Evolutionary conservation across 2,797 vertebrate species (phyloP), one percentile per base, ranked within the genome.

Genomic region (Lerista edwardsae): DNA sequence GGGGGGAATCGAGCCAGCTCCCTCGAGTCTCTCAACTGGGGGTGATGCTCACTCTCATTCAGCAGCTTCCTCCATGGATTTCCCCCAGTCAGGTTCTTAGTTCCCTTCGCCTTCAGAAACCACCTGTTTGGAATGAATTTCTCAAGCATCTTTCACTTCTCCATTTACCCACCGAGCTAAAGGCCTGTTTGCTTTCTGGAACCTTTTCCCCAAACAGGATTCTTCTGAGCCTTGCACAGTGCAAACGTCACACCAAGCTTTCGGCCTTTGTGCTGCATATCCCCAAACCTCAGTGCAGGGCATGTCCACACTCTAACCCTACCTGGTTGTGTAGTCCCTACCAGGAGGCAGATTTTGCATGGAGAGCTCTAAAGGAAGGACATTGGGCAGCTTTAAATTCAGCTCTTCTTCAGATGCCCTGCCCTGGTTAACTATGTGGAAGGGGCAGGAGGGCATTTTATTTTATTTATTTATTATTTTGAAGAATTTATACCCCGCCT

Each of bases 41-140:
- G 51, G 73, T 77, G 82, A 83, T 17, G 36, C 68, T 68, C 65
- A 44, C 74, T 61, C 82, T 83, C 74, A 68, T n/a, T 75, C 81
- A 77, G 36, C 64, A 4, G 64, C 57, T n/a, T n/a, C n/a, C n/a
- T n/a, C n/a, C n/a, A n/a, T n/a, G n/a, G n/a, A n/a, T n/a, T 41
- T 31, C 29, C 17, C 29, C 12, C 19, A 25, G 19, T 29, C 47
- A 59, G 47, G 47, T 2, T 59, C 51, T 31, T 68, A 67, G 76
- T 76, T 41, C 51, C 44, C 64, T 19, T 57, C 4, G 2, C 23
- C 25, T 36, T 77, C 59, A 9, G 4, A 47, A 34, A 25, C 39
- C 39, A 65, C 23, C 47, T 55, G 25, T 76, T 76, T 76, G 51
- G 64, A 34, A 68, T 57, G 29, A 41, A 59, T 31, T 76, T 83